These are phyloP conservation scores for Myanophis thanlyinensis DNA, from an alignment of 2,113 vertebrate genomes.

Conservation along the genomic window DNA sequence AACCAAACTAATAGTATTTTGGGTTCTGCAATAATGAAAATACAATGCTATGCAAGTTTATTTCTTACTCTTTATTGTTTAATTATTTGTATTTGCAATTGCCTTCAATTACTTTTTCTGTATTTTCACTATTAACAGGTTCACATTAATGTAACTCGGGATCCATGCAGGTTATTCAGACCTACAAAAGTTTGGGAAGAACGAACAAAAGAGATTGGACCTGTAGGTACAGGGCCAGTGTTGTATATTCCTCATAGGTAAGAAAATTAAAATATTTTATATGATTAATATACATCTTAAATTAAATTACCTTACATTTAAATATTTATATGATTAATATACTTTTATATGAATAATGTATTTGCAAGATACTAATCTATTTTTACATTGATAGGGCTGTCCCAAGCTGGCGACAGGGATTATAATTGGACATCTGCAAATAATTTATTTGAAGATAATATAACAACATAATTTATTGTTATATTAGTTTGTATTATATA, in stretches of 20 bases:
- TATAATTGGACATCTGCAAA: slow-evolving; percentile 53
- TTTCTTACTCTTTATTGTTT: not conserved
- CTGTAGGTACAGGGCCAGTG: slow-evolving; percentile 60
- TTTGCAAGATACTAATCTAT: slow-evolving; percentile 13
- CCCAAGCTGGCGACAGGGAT: slow-evolving; percentile 81
- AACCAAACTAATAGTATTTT: not conserved
- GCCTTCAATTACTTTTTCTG: not conserved
- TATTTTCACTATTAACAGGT: slow-evolving; percentile 64
- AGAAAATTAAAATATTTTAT: not conserved
- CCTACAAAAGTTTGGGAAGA: slow-evolving; percentile 79
- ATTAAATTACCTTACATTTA: not conserved
- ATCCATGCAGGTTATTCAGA: slow-evolving; percentile 69
- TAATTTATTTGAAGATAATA: not conserved
- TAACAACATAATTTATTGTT: not conserved
- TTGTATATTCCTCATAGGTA: slow-evolving; percentile 75
- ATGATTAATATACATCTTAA: not conserved
- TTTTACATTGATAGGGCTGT: slow-evolving; percentile 72
- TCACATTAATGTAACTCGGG: slow-evolving; percentile 69
- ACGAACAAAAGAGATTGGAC: slow-evolving; percentile 58
- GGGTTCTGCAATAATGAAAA: not conserved
- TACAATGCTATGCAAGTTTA: not conserved
- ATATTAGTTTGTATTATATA: not conserved
- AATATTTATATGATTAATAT: not conserved
- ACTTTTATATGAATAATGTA: not conserved
- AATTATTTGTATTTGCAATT: not conserved